Base-by-base conservation (phyloP, 2,888 invertebrate species). In the Plebejus melissa region DNA sequence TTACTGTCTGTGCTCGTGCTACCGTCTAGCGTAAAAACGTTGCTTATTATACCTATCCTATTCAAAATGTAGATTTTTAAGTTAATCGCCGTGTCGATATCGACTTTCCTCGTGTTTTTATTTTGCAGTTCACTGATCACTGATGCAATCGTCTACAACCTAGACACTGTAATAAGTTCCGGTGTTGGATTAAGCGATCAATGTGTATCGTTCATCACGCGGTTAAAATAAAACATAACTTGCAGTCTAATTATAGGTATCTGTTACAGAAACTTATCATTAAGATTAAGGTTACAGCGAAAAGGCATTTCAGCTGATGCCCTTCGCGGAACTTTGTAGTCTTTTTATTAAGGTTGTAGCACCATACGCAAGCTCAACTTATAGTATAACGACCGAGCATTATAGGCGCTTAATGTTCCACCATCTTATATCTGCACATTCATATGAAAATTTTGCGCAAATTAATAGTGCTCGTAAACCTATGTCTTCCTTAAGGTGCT, bases 131-230 rank as follows among this genome's bases (percentile, higher is more conserved):
- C 65, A 65, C 13, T 65, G 65, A 36, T 65, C 16, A 65, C 36
- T 60, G 32, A 4, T 5, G 32, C 2, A 32, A 32, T 5, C 65
- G 65, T 65, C 1, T 36, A 36, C 65, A 4, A 65, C 65, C 65
- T 36, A 65, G 65, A 65, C 32, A 65, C 13, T 65, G 32, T 65
- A 50, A 46, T 28, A 46, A 54, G 72, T 72, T 72, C 72, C 72
- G 72, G 32, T 54, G 71, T n/a, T 28, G 71, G 72, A 72, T 72
- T 72, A 72, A 22, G 50, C 28, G 72, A 72, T 72, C 50, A 50
- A 28, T 50, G 72, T 72, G 50, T 46, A 41, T 50, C 72, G 50
- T 72, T 50, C 72, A 72, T 72, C 72, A 54, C 54, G 72, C 72
- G 72, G 46, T 36, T 72, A 72, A 32, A 50, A 72, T 72, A 72